phyloP scores from a whole-genome alignment of 2,113 vertebrate genomes.

The Chiloscyllium plagiosum region DNA sequence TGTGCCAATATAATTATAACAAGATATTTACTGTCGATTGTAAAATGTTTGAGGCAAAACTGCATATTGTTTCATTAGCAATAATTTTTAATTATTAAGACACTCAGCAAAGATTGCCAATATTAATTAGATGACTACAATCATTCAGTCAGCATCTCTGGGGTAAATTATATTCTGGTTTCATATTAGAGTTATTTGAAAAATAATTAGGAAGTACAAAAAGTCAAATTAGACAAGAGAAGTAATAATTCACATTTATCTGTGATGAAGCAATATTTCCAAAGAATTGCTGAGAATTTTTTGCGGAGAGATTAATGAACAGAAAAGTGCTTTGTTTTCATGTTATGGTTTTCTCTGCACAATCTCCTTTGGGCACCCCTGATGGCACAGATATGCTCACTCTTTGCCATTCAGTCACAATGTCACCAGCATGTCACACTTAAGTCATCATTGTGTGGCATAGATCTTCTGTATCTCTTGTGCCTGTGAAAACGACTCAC shows the following conservation, averaged over 20 bases:
- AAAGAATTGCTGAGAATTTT: neutral
- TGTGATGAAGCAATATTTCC: neutral
- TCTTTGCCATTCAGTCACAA: neutral
- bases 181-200: neutral
- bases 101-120: neutral
- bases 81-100: conserved; percentile 23
- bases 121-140: neutral
- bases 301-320: neutral
- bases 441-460: neutral
- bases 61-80: conserved; percentile 26
- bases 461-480: neutral
- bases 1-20: neutral
- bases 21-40: neutral
- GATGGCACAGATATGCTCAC: neutral
- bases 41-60: neutral
- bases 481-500: neutral
- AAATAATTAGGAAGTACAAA: conserved; percentile 20
- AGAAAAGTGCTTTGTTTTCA: neutral
- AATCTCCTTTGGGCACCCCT: neutral
- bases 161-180: conserved; percentile 14
- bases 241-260: conserved; percentile 15
- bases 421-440: neutral
- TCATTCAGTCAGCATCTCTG: conserved; percentile 9
- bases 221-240: conserved; percentile 15
- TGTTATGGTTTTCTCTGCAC: neutral